These are phyloP conservation scores for Reticulitermes lucifugus DNA, from an alignment of 2,888 invertebrate species.

Conservation along the genomic window DNA sequence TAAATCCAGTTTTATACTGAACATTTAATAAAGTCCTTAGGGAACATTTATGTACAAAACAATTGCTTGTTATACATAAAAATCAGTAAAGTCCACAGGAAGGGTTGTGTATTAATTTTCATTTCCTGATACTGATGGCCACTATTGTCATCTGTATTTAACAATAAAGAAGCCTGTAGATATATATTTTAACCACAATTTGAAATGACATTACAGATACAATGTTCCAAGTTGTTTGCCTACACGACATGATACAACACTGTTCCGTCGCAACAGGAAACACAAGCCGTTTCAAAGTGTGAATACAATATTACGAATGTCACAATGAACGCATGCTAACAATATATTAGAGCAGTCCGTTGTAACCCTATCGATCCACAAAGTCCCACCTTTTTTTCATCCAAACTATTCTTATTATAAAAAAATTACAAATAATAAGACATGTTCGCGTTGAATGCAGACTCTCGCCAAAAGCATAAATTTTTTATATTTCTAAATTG, in stretches of 20 bases:
- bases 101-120: neutral
- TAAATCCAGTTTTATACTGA: neutral
- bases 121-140: neutral
- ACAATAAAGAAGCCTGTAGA: neutral
- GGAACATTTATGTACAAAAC: neutral
- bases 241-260: neutral
- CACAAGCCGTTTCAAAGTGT: neutral
- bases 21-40: neutral
- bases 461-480: too few species aligned
- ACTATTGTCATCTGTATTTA: slow-evolving; percentile 1
- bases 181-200: neutral
- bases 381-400: too few species aligned
- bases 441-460: too few species aligned
- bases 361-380: too few species aligned
- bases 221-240: neutral
- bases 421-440: too few species aligned
- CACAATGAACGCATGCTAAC: too few species aligned
- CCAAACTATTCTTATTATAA: too few species aligned
- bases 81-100: neutral
- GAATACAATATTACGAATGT: neutral
- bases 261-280: neutral
- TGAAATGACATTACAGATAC: neutral
- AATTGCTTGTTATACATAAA: neutral
- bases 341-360: too few species aligned
- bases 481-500: too few species aligned